Evolutionary conservation across 2,888 invertebrate genomes (phyloP), one percentile per base, ranked within the genome.

Genomic region (Synergus umbraculus): DNA sequence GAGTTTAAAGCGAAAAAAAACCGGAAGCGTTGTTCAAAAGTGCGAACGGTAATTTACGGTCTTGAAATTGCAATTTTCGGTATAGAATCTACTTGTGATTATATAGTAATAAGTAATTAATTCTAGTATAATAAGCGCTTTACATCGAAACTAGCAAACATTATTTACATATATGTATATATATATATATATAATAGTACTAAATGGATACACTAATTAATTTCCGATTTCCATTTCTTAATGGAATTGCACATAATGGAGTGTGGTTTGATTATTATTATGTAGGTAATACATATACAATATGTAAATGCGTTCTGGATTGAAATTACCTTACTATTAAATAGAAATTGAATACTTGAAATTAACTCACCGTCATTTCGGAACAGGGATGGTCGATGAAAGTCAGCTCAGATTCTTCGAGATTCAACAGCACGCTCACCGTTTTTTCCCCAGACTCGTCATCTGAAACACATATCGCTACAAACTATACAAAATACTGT

Each of bases 361-460:
- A 64, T n/a, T 76, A 29, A 94, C 96, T 95, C 92, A 97, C 97
- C 93, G 97, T 97, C 97, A 97, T 97, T 92, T 97, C 97, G 46
- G 96, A 95, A 86, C 96, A 95, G 3, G 97, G 97, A 92, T 97
- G 97, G 91, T 98, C 97, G 86, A 97, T 97, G 91, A 97, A 97
- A 82, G 97, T 96, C 93, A 98, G 94, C 91, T 98, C 97, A 0
- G 97, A 97, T 91, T 97, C 97, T 89, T 97, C 97, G 0, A 97
- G 97, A 85, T 97, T 97, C 83, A 98, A 93, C 64, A 97, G 93
- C n/a, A 98, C 95, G n/a, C 97, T 97, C 43, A 98, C 97, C 0
- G 97, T 96, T 91, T 97, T 96, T 93, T 97, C 97, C 0, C 97
- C 97, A 87, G 97, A 97, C 92, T 97, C 97, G 90, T 97, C 97